These are phyloP conservation scores for Carettochelys insculpta DNA, from an alignment of 2,113 vertebrate genomes.

Conservation along the genomic window DNA sequence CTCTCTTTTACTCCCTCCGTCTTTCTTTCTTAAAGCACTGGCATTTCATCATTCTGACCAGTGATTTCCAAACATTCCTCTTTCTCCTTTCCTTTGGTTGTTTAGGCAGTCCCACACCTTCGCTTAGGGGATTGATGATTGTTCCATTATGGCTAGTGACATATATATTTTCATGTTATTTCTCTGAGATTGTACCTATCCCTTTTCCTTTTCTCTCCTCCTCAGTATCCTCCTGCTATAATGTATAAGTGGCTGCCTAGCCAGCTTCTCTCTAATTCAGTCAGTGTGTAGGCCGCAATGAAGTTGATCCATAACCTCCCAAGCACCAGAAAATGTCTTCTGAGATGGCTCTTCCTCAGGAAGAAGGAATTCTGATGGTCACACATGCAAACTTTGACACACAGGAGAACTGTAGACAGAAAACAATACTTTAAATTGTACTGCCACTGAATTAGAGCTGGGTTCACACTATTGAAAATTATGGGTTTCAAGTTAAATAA, in stretches of 20 bases:
- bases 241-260: not conserved
- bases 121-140: not conserved
- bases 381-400: not conserved
- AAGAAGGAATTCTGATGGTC: not conserved
- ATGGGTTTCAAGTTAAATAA: not conserved
- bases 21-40: constrained; percentile 19
- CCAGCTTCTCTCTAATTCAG: not conserved
- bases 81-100: not conserved
- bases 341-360: not conserved
- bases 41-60: not conserved
- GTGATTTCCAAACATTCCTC: fast-evolving
- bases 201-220: not conserved
- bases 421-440: not conserved
- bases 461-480: not conserved
- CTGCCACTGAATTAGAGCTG: not conserved
- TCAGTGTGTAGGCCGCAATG: not conserved
- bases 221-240: not conserved
- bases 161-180: not conserved
- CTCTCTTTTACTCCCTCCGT: not conserved
- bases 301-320: not conserved
- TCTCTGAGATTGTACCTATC: not conserved
- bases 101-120: not conserved
- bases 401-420: not conserved
- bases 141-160: not conserved
- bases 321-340: not conserved